Percentiles rank a stretch among this genome's conserved stretches.
phyloP scores from a whole-genome alignment of 2,113 vertebrate species.

The Hippocampus zosterae region DNA sequence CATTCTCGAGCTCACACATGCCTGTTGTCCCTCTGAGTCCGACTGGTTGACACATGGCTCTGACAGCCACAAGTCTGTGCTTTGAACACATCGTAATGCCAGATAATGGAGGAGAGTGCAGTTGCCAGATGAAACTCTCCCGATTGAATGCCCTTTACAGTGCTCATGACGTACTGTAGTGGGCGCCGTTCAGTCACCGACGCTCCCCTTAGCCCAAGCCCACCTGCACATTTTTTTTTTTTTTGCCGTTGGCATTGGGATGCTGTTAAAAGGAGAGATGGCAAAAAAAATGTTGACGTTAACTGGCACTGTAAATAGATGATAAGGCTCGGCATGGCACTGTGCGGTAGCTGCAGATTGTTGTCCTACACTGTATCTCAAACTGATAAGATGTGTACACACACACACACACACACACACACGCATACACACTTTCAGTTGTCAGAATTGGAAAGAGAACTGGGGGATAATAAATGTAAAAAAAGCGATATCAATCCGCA shows the following conservation, averaged over 20 bases:
- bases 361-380: slow-evolving; percentile 20
- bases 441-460: slow-evolving; percentile 13
- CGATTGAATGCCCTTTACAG: slow-evolving; percentile 1
- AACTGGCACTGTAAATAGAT: slow-evolving; percentile 44
- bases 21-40: slow-evolving; percentile 15
- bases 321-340: slow-evolving; percentile 51
- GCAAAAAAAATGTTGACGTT: slow-evolving; percentile 30
- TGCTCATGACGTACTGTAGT: slow-evolving; percentile 38
- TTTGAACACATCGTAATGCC: neutral
- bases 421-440: neutral
- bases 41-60: slow-evolving; percentile 17
- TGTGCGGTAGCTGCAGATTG: slow-evolving; percentile 53
- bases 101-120: neutral
- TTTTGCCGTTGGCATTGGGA: neutral
- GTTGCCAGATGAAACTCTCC: neutral
- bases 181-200: slow-evolving; percentile 39
- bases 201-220: neutral
- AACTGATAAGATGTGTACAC: slow-evolving; percentile 48
- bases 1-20: slow-evolving; percentile 24
- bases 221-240: slow-evolving; percentile 13
- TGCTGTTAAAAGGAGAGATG: slow-evolving; percentile 6
- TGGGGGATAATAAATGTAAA: neutral
- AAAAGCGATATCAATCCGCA: neutral
- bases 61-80: slow-evolving; percentile 3
- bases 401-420: no score